Percentiles rank a stretch among this genome's conserved stretches.
phyloP scores from a whole-genome alignment of 2,113 vertebrate species.

The Fulica atra region DNA sequence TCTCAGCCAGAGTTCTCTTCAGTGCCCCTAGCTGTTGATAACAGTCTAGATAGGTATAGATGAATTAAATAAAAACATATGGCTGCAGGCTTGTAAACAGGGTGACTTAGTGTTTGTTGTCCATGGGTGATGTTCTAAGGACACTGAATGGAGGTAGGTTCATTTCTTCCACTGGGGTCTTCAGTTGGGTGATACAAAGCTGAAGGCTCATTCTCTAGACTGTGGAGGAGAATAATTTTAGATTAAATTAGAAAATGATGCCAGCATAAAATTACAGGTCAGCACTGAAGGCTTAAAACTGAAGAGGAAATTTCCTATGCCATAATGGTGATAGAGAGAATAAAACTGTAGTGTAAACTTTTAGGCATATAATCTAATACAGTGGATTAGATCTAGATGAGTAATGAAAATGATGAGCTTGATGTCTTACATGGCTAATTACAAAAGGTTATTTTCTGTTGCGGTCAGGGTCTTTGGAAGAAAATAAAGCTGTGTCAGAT shows the following conservation, averaged over 20 bases:
- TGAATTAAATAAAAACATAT: neutral
- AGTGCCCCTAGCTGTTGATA: neutral
- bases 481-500: neutral
- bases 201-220: neutral
- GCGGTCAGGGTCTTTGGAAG: neutral
- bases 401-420: neutral
- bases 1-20: neutral
- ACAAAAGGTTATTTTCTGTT: neutral
- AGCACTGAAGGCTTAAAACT: neutral
- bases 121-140: neutral
- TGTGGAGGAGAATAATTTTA: neutral
- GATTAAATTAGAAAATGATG: neutral
- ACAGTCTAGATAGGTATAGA: neutral
- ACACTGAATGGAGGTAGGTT: neutral
- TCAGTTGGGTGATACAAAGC: neutral
- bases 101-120: neutral
- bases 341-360: neutral
- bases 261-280: neutral
- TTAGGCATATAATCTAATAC: neutral
- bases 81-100: neutral
- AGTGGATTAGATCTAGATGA: neutral
- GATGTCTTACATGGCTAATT: neutral
- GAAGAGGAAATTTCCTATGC: neutral
- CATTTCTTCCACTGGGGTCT: neutral
- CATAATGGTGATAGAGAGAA: neutral